Evolutionary conservation across 2,888 invertebrate species (phyloP).

Genomic region (Rhamnusium bicolor): DNA sequence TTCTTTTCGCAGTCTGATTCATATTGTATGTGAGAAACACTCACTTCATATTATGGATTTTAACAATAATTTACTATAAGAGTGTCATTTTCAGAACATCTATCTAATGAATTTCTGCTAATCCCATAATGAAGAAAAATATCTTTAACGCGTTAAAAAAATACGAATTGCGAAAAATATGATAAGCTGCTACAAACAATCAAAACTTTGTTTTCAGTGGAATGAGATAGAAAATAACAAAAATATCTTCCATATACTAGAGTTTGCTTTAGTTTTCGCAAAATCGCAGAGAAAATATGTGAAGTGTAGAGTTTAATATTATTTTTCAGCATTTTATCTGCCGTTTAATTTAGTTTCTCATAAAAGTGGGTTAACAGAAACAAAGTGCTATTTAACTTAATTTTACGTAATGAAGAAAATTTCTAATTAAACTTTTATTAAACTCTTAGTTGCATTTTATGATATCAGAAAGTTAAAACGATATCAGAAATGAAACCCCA

Average conservation of each 20-base stretch:
- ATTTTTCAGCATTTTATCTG: conserved; percentile 49
- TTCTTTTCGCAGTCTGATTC: too few relatives aligned
- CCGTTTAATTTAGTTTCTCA: conserved; percentile 49
- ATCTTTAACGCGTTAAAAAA: too few relatives aligned
- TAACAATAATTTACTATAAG: too few relatives aligned
- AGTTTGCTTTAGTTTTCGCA: not conserved
- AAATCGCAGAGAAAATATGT: not conserved
- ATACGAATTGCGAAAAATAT: too few relatives aligned
- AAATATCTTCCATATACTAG: not conserved
- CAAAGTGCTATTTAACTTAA: conserved; percentile 60
- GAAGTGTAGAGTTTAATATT: conserved; percentile 42
- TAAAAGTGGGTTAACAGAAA: conserved; percentile 53
- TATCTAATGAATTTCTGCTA: too few relatives aligned
- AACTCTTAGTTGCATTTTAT: conserved; percentile 65
- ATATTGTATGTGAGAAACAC: too few relatives aligned
- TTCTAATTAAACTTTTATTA: conserved; percentile 70
- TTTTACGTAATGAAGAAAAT: conserved; percentile 65
- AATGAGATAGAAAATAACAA: too few relatives aligned
- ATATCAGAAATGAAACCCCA: conserved; percentile 62
- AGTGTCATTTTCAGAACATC: too few relatives aligned
- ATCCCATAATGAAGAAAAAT: too few relatives aligned
- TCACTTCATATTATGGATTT: too few relatives aligned
- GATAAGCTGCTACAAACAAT: too few relatives aligned
- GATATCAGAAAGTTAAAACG: conserved; percentile 62
- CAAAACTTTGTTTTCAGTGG: too few relatives aligned